Conservation (phyloP, 2,888 invertebrate genomes). For the Hydroisotoma schaefferi region DNA sequence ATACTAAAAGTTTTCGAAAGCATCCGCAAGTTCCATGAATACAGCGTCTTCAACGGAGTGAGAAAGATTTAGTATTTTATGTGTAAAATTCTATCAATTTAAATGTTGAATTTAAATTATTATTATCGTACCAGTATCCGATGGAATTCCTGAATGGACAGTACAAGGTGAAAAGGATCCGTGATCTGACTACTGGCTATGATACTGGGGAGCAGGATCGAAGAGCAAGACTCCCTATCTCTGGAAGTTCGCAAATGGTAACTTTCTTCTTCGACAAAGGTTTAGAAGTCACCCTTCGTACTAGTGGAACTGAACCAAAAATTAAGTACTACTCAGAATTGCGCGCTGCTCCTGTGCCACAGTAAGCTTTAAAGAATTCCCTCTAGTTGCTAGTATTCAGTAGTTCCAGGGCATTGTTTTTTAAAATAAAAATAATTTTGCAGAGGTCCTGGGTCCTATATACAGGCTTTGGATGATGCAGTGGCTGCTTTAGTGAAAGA, state of each 20-base stretch:
- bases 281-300: conserved; percentile 79
- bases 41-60: background rate
- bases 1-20: conserved; percentile 75
- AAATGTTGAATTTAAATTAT: too few species aligned
- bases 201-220: conserved; percentile 69
- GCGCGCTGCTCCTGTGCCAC: conserved; percentile 64
- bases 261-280: conserved; percentile 88
- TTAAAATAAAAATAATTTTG: conserved; percentile 49
- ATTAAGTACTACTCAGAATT: conserved; percentile 97
- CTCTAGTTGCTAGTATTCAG: background rate
- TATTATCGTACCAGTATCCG: conserved; percentile 69
- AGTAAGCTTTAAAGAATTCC: conserved; percentile 53
- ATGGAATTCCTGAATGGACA: conserved; percentile 60
- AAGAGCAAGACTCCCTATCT: conserved; percentile 66
- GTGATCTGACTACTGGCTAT: conserved; percentile 86
- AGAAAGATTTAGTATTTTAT: background rate
- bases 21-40: conserved; percentile 61
- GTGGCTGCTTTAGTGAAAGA: conserved; percentile 73
- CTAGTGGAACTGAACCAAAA: conserved; percentile 98
- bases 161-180: conserved; percentile 65
- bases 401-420: background rate
- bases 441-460: conserved; percentile 67
- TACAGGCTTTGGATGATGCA: conserved; percentile 65
- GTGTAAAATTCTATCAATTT: background rate
- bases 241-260: conserved; percentile 79